A percentile compares a stretch with the other conserved stretches of the same genome.
These are phyloP conservation scores for Melanotaenia pygmaea DNA, from an alignment of 2,797 vertebrate genomes.

Conservation along the genomic window DNA sequence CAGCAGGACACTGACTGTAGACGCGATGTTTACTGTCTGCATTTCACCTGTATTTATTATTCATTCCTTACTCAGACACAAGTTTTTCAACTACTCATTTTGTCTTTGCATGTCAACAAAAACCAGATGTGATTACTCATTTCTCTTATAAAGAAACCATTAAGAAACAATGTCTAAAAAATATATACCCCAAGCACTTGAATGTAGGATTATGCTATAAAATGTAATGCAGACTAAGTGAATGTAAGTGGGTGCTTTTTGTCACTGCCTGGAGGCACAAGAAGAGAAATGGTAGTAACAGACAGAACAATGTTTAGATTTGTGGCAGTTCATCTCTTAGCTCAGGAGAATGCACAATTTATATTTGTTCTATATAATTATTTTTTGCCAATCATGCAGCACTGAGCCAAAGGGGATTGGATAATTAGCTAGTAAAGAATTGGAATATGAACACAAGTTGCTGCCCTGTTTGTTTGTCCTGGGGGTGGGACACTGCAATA, in stretches of 20 bases:
- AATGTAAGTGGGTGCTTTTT: constrained; percentile 49
- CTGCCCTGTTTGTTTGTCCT: constrained; percentile 43
- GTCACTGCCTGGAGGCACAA: constrained; percentile 49
- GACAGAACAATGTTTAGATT: constrained; percentile 28
- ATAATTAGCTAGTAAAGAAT: constrained; percentile 51
- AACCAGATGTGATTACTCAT: constrained; percentile 33
- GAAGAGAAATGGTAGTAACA: constrained; percentile 31
- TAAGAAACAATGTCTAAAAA: constrained; percentile 9
- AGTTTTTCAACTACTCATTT: constrained; percentile 12
- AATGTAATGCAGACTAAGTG: constrained; percentile 50
- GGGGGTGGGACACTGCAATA: constrained; percentile 25
- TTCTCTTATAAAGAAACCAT: neutral
- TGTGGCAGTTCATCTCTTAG: constrained; percentile 33
- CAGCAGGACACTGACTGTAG: constrained; percentile 56
- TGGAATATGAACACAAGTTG: constrained; percentile 40
- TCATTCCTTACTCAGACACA: constrained; percentile 9
- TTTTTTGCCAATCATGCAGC: constrained; percentile 43
- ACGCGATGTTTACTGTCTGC: constrained; percentile 35
- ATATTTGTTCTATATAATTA: constrained; percentile 47
- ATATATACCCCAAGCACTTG: constrained; percentile 12
- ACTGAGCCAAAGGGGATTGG: constrained; percentile 33
- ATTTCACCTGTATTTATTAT: constrained; percentile 50
- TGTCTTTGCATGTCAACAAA: constrained; percentile 10
- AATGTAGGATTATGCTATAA: constrained; percentile 39
- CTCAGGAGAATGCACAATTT: constrained; percentile 35